Base-by-base conservation (phyloP, 2,113 vertebrate genomes). In the Rhinoderma darwinii region DNA sequence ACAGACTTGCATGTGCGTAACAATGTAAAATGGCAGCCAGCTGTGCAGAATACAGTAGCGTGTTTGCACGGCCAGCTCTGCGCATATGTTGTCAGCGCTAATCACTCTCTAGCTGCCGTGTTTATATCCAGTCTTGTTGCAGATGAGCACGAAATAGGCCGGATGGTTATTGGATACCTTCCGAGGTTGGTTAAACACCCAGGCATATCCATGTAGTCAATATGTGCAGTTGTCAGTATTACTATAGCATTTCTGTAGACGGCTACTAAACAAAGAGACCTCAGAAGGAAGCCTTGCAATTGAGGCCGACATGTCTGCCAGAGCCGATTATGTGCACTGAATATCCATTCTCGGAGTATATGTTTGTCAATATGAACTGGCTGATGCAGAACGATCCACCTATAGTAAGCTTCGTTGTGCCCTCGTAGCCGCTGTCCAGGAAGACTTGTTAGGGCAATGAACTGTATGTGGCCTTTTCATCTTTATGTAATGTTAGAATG, bases 301-400 rank as follows among this genome's bases (percentile, higher is more conserved):
- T 77, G 0, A 77, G 78, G 72, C 8, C 3, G 35, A 32, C 5
- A 18, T 87, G 79, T 89, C 74, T 32, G 87, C 88, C 68, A 88
- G 78, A 90, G 92, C 90, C 90, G 89, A 89, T 90, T 89, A 89
- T 72, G 90, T 88, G 37, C 87, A 85, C 91, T 92, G 90, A 82
- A 41, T 90, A 91, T 90, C 87, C 74, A 88, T 91, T 90, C 89
- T 89, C 88, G 84, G 90, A 87, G 89, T 90, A 88, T 61, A 86
- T 25, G 56, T 89, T 87, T 82, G 78, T 87, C 78, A 61, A 88
- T 85, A 83, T 90, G 91, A 93, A 91, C 84, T 90, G 77, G 43
- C 87, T 88, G 68, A 89, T 88, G 56, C 32, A 75, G 47, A 44
- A 72, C 88, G 88, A 77, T 78, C 17, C 70, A 75, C 68, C 86